Base-by-base conservation (phyloP, 2,113 vertebrate species). In the Ancistrus triradiatus region DNA sequence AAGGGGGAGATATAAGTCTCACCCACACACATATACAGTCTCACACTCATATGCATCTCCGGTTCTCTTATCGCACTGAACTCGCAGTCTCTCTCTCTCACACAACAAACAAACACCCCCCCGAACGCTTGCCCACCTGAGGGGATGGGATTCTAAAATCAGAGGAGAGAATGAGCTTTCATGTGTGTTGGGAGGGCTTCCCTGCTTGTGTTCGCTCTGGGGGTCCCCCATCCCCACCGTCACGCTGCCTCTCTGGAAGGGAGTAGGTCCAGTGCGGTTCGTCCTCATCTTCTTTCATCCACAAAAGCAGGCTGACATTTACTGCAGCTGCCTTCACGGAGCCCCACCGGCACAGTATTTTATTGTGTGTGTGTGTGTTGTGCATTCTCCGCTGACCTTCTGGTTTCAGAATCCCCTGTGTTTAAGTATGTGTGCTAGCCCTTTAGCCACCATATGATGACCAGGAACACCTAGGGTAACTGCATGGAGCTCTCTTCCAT, bases 281-380 rank as follows among this genome's bases (percentile, higher is more conserved):
- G 74, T 53, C 61, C 57, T 3, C 42, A 56, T 66, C 38, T 62
- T 64, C 83, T 84, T 84, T 87, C 76, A 87, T 85, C 86, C 80
- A 74, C 78, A 86, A 87, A 87, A 82, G n/a, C 77, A 75, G 65
- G 63, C 66, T 88, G 85, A 86, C 85, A 87, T 88, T 88, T 87
- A 78, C 63, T 73, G 69, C 66, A 38, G 48, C 60, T 44, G 25
- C 63, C 60, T 44, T 44, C 27, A 66, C 46, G 14, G 18, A 6
- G 9, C 22, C 48, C 31, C 33, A 22, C 35, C 17, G 13, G 44
- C 46, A 67, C 65, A 59, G 24, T 52, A 2, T 22, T 15, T 59
- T 6, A 21, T 43, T 19, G 17, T 24, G 19, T 44, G 38, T 35
- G 28, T 52, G 27, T 52, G 49, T 18, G 49, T 27, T 50, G 21